Conservation (phyloP, 2,888 invertebrate species). For the Neoscelio sp. region DNA sequence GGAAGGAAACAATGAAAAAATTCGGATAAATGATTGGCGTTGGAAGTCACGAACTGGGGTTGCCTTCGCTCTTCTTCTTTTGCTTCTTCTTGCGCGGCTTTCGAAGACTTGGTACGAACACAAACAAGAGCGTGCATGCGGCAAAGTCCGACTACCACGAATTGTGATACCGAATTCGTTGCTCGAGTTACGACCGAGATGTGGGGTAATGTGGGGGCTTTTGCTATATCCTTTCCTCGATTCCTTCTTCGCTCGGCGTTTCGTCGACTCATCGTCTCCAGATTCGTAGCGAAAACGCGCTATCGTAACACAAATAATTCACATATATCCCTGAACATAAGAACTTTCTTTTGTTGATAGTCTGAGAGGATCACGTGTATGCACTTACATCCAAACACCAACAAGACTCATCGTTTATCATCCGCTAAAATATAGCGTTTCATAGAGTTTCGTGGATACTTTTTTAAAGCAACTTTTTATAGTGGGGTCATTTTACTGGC, state of each 20-base stretch:
- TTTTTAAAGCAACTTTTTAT: background rate
- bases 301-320: slow-evolving; percentile 27
- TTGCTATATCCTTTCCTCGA: background rate
- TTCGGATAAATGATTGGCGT: slow-evolving; percentile 29
- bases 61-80: slow-evolving; percentile 1
- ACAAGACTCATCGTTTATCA: slow-evolving; percentile 4
- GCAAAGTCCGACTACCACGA: slow-evolving; percentile 33
- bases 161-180: slow-evolving; percentile 10
- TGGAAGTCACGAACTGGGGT: background rate
- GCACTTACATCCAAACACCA: background rate
- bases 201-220: slow-evolving; percentile 14
- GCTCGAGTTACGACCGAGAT: slow-evolving; percentile 16
- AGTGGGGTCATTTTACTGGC: no score
- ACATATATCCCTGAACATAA: slow-evolving; percentile 10
- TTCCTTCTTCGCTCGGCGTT: slow-evolving; percentile 3
- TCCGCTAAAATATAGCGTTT: background rate
- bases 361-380: slow-evolving; percentile 11
- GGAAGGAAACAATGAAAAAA: slow-evolving; percentile 1
- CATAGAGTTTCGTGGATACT: background rate
- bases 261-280: slow-evolving; percentile 32
- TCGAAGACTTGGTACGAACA: slow-evolving; percentile 12
- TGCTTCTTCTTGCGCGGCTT: slow-evolving; percentile 10
- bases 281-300: slow-evolving; percentile 19
- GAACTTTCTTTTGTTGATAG: slow-evolving; percentile 13
- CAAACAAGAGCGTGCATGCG: slow-evolving; percentile 33